Conservation (phyloP, 2,888 invertebrate species). For the Nipponacmea schrenckii region DNA sequence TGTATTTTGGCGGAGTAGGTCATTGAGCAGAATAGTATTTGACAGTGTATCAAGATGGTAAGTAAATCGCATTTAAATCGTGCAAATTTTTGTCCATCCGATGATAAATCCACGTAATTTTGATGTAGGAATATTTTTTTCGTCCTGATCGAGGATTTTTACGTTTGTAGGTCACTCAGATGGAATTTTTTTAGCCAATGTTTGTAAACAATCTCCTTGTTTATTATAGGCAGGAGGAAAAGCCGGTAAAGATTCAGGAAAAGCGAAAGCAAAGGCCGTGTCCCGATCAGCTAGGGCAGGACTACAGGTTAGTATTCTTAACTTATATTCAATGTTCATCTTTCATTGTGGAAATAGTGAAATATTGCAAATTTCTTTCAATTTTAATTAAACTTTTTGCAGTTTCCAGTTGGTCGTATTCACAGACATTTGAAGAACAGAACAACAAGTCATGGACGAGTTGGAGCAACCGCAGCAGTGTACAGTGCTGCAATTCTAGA, state of each 20-base stretch:
- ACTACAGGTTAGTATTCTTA: constrained; percentile 81
- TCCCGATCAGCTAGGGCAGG: constrained; percentile 99
- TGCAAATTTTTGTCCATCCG: neutral
- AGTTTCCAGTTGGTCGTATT: constrained; percentile 99
- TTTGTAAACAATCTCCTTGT: constrained; percentile 14
- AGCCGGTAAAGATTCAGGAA: constrained; percentile 99
- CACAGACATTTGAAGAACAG: constrained; percentile 99
- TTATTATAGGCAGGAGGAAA: constrained; percentile 92
- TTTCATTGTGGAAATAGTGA: neutral
- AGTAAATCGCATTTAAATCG: constrained; percentile 16
- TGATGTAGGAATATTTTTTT: neutral
- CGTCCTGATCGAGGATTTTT: neutral
- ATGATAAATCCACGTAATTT: neutral
- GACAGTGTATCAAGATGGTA: constrained; percentile 27
- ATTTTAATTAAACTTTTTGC: constrained; percentile 52
- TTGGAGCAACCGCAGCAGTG: constrained; percentile 99
- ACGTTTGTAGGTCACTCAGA: neutral
- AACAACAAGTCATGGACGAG: constrained; percentile 98
- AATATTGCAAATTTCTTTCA: neutral
- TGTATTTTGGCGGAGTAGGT: constrained; percentile 27
- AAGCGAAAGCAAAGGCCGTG: constrained; percentile 91
- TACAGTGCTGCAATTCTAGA: constrained; percentile 99
- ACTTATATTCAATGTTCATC: neutral
- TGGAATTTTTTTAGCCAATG: neutral
- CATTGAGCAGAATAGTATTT: constrained; percentile 20